Evolutionary conservation across 2,797 vertebrate genomes (phyloP), one percentile per base, ranked within the genome.

Genomic region (Heterohyrax brucei): DNA sequence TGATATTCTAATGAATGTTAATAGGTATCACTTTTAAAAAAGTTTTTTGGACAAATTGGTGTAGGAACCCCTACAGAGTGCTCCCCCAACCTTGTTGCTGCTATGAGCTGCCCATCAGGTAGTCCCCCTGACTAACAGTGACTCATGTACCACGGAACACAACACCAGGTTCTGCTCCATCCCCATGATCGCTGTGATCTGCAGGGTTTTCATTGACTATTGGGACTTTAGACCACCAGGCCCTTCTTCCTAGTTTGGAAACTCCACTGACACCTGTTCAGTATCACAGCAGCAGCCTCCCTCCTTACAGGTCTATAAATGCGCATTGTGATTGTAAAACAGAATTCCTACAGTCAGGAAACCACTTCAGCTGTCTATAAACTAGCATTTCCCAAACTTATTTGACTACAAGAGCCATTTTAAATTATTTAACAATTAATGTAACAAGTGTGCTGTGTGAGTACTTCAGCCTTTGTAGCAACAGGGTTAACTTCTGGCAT

Each of bases 1-100:
- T 85, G 93, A 33, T 66, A 85, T 87, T 89, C 96, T 50, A 73
- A 59, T 81, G 70, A 33, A 76, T 93, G 56, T 73, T 82, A 84
- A 13, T 81, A 81, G 26, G 26, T 78, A 81, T 75, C 78, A 33
- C n/a, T 92, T 93, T 88, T 95, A 56, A 87, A 93, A 70, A 92
- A 95, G 62, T 68, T 92, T 89, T 87, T 87, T 83, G 16, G 50
- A 88, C 50, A 78, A 30, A 83, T 87, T 91, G 73, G 53, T 56
- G 86, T n/a, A 82, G 64, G 22, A 85, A 44, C 76, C 3, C 1
- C 26, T 88, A 9, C 16, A 66, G 66, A 30, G 30, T 66, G 59
- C 28, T 16, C 1, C 44, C 4, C 7, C 3, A 0, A 2, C 10
- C 39, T 64, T 66, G 24, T 12, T 66, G 62, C 24, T 66, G 62